Conservation (phyloP, 1,140 invertebrate species). For the Heterodera carotae region DNA sequence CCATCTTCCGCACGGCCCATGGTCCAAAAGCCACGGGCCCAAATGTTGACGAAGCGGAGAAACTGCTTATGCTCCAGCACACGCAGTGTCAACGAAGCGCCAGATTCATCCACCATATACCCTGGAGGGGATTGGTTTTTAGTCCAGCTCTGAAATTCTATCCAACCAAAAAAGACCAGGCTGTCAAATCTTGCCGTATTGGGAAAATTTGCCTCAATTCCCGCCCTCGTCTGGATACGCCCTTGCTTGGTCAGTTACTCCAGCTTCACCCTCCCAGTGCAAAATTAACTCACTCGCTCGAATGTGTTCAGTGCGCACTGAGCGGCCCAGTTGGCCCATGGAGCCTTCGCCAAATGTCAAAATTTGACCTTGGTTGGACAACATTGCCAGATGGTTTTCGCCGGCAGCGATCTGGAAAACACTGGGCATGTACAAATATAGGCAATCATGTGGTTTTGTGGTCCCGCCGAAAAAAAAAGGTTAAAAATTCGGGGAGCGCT, state of each 20-base stretch:
- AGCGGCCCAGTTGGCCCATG: constrained; percentile 59
- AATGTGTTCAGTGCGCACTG: constrained; percentile 50
- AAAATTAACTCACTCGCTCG: constrained; percentile 46
- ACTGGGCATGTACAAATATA: too few relatives aligned
- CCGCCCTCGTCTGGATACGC: too few relatives aligned
- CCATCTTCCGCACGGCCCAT: constrained; percentile 54
- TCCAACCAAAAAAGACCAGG: too few relatives aligned
- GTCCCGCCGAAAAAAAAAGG: constrained; percentile 18
- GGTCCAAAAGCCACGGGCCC: constrained; percentile 63
- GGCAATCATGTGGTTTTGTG: too few relatives aligned
- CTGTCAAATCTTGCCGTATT: too few relatives aligned
- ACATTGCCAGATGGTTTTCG: constrained; percentile 63
- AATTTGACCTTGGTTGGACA: constrained; percentile 52
- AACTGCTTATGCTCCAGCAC: constrained; percentile 50
- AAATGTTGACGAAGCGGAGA: constrained; percentile 56
- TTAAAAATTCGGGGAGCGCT: too few relatives aligned
- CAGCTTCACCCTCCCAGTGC: too few relatives aligned
- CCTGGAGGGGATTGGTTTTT: constrained; percentile 16
- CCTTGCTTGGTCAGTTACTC: too few relatives aligned
- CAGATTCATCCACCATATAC: constrained; percentile 51
- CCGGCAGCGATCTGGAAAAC: constrained; percentile 62
- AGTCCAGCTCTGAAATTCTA: too few relatives aligned
- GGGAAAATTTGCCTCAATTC: too few relatives aligned
- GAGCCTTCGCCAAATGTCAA: constrained; percentile 64
- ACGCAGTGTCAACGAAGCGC: constrained; percentile 35